These are phyloP conservation scores for Drosophila sucinea DNA, from an alignment of 1,140 invertebrate species.

Conservation along the genomic window DNA sequence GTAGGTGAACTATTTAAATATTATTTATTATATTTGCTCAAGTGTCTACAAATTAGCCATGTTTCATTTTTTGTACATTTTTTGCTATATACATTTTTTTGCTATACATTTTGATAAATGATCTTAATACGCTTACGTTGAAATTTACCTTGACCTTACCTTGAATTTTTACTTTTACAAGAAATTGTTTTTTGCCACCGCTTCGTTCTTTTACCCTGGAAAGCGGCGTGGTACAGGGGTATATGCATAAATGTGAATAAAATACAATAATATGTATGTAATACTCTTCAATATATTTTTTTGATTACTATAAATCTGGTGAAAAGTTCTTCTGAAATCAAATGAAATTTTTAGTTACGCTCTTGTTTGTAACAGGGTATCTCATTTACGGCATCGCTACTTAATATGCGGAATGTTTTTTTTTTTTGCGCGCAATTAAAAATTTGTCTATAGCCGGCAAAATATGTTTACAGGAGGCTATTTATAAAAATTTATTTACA, in stretches of 20 bases:
- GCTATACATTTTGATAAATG: constrained; percentile 54
- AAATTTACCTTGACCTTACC: constrained; percentile 71
- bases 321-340: too few relatives aligned
- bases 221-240: not conserved
- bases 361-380: not conserved
- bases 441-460: constrained; percentile 31
- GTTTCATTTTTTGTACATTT: constrained; percentile 36
- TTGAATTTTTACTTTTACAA: constrained; percentile 63
- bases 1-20: constrained; percentile 33
- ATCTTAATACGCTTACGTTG: constrained; percentile 47
- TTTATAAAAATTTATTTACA: constrained; percentile 62
- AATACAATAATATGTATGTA: too few relatives aligned
- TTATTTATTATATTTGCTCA: constrained; percentile 43
- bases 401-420: constrained; percentile 9
- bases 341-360: too few relatives aligned
- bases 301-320: too few relatives aligned
- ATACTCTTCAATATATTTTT: too few relatives aligned
- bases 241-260: not conserved
- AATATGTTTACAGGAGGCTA: constrained; percentile 42
- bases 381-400: not conserved
- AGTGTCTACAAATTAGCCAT: constrained; percentile 21
- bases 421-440: constrained; percentile 61
- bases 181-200: constrained; percentile 48
- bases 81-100: constrained; percentile 24
- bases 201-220: constrained; percentile 22